phyloP scores from a whole-genome alignment of 2,113 vertebrate genomes.

The Arvicanthis niloticus region DNA sequence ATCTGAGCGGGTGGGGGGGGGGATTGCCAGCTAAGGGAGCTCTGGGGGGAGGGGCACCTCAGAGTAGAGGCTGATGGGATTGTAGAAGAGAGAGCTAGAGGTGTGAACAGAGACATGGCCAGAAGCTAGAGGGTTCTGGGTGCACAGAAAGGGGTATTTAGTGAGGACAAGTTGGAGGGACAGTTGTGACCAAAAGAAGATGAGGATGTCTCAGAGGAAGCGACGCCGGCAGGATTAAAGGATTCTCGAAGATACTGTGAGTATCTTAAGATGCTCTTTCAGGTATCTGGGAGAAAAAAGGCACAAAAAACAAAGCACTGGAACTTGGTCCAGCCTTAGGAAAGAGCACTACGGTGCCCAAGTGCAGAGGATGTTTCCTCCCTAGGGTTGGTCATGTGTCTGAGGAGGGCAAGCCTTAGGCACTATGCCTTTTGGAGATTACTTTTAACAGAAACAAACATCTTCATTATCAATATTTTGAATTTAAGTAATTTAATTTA shows the following conservation, averaged over 20 bases:
- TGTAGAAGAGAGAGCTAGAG: background rate
- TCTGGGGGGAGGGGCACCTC: background rate
- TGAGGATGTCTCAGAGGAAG: background rate
- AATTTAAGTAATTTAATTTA: slow-evolving; percentile 24
- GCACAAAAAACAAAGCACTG: background rate
- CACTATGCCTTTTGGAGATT: background rate
- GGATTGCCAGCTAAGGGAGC: background rate
- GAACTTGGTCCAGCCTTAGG: background rate
- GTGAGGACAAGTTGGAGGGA: background rate
- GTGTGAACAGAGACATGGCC: fast-evolving
- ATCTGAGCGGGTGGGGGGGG: background rate
- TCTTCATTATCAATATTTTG: background rate
- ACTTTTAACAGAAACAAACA: background rate
- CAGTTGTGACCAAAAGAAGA: background rate
- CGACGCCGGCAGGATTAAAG: background rate
- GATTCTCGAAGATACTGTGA: background rate
- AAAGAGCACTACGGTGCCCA: background rate
- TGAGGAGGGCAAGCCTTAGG: background rate
- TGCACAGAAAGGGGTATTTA: background rate
- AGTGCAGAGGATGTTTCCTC: background rate
- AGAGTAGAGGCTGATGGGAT: fast-evolving
- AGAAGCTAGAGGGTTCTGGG: background rate
- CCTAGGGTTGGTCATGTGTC: background rate
- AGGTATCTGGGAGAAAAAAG: too few relatives aligned
- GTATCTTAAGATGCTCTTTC: too few relatives aligned